Evolutionary conservation across 2,113 vertebrate genomes (phyloP), one percentile per base, ranked within the genome.

Genomic region (Xiphorhynchus elegans): DNA sequence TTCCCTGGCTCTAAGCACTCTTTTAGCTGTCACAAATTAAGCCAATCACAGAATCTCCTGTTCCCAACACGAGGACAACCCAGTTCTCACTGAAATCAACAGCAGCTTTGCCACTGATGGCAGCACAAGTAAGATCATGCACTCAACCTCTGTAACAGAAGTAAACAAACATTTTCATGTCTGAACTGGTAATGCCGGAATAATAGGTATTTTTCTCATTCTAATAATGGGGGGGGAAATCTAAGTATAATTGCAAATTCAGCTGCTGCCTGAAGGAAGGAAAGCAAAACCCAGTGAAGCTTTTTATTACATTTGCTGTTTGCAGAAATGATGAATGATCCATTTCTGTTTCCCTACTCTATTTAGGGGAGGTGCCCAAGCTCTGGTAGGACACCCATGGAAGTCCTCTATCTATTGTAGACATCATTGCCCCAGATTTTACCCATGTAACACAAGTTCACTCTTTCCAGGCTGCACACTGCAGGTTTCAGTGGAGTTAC

Each of bases 231-330:
- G 49, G 40, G 6, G 40, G 42, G 31, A 70, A 64, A 52, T 39
- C n/a, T 31, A 85, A 90, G 39, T 64, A 50, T 93, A 93, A 97
- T 87, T 93, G 85, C 63, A 77, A 84, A 86, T 84, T 96, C 85
- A 75, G 40, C 40, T 93, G 59, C 84, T 92, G 79, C 74, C 60
- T 64, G 79, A 77, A 93, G 82, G 59, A 87, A 93, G 39, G 55
- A 92, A 96, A 97, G 84, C 78, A 95, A 96, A 95, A 94, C 15
- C 50, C 82, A 96, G 2, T 81, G 93, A 94, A 90, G 79, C 75
- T 81, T 96, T 95, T 91, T 84, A 91, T 92, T 95, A 58, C 33
- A 90, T 55, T 63, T 91, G 75, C 72, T 76, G 44, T 50, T 90
- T 66, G 53, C 47, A 91, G 62, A 49, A 77, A 62, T 53, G 42